phyloP scores from a whole-genome alignment of 2,797 vertebrate genomes.

The Decapterus maruadsi region DNA sequence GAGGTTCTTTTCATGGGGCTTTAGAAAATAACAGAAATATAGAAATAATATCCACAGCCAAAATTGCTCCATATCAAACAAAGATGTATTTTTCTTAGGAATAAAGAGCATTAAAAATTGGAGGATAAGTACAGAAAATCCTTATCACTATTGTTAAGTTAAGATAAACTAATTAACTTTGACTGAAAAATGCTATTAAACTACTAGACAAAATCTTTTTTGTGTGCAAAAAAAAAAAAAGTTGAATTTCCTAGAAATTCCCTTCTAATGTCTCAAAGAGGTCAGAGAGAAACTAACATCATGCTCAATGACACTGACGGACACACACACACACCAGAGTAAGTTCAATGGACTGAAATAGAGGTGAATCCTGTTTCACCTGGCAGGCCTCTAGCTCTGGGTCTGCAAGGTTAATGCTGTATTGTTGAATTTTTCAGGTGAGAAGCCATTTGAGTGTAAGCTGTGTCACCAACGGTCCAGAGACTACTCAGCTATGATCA shows the following conservation, averaged over 20 bases:
- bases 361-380: slow-evolving; percentile 48
- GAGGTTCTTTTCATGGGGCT: background rate
- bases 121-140: background rate
- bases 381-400: slow-evolving; percentile 34
- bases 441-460: slow-evolving; percentile 99
- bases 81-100: background rate
- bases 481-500: slow-evolving; percentile 99
- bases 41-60: background rate
- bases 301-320: slow-evolving; percentile 8
- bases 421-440: slow-evolving; percentile 86
- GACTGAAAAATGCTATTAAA: background rate
- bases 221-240: background rate
- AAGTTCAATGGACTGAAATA: slow-evolving; percentile 35
- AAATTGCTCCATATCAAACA: background rate
- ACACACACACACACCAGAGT: background rate
- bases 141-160: background rate
- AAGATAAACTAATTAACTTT: background rate
- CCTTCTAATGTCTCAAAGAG: slow-evolving; percentile 11
- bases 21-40: background rate
- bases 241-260: background rate
- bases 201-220: background rate
- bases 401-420: slow-evolving; percentile 60
- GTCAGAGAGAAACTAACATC: slow-evolving; percentile 20
- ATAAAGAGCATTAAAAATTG: background rate
- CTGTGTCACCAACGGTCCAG: slow-evolving; percentile 98